Evolutionary conservation across 1,140 invertebrate species (phyloP).

Genomic region (Cherax quadricarinatus): DNA sequence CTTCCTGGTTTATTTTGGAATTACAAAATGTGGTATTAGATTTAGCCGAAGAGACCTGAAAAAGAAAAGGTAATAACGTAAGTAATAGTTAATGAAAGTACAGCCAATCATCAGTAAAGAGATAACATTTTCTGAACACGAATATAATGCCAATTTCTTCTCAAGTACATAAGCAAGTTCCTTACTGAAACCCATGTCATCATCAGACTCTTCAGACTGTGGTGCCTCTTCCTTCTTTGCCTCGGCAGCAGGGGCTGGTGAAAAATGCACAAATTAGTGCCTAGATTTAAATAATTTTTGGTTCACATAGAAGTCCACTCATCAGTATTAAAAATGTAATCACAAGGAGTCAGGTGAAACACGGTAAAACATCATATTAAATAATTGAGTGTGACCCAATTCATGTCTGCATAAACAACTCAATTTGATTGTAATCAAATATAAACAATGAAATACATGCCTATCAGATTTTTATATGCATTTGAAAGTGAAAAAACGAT

Average conservation of each 20-base stretch:
- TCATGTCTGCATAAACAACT: too few relatives aligned
- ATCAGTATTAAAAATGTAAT: slow-evolving; percentile 42
- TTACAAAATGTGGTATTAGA: background rate
- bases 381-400: background rate
- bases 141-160: too few relatives aligned
- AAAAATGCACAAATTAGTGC: slow-evolving; percentile 75
- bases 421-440: too few relatives aligned
- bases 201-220: slow-evolving; percentile 71
- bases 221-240: slow-evolving; percentile 68
- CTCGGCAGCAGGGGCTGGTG: slow-evolving; percentile 80
- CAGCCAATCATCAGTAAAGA: too few relatives aligned
- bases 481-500: too few relatives aligned
- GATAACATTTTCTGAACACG: too few relatives aligned
- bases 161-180: background rate
- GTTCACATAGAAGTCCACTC: too few relatives aligned
- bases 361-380: slow-evolving; percentile 38
- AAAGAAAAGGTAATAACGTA: background rate
- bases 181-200: slow-evolving; percentile 74
- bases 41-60: slow-evolving; percentile 34
- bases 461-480: too few relatives aligned
- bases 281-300: background rate
- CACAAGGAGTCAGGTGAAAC: slow-evolving; percentile 45
- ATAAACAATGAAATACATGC: too few relatives aligned
- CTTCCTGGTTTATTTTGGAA: background rate
- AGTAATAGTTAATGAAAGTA: background rate